Conservation (phyloP, 2,888 invertebrate genomes). For the Halictus quadricinctus region DNA sequence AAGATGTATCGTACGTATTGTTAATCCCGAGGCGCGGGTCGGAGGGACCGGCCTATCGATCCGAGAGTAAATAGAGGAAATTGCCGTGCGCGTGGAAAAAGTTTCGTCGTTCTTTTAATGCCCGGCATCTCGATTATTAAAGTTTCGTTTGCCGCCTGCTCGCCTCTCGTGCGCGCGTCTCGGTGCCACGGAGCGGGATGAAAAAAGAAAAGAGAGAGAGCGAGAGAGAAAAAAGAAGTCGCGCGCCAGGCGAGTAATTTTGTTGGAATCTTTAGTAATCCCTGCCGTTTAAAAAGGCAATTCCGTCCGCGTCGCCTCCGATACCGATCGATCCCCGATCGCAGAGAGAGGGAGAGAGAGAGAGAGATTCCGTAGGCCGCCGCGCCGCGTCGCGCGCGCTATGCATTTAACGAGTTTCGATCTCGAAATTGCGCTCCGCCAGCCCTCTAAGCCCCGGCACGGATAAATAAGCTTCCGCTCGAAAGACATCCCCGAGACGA, state of each 20-base stretch:
- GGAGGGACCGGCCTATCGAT: neutral
- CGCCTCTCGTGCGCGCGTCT: neutral
- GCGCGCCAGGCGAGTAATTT: slow-evolving; percentile 19
- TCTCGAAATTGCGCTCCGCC: slow-evolving; percentile 19
- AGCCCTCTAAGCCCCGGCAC: slow-evolving; percentile 22
- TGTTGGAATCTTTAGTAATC: slow-evolving; percentile 20
- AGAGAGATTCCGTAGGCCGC: neutral
- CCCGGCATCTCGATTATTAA: slow-evolving; percentile 22
- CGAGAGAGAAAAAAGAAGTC: neutral
- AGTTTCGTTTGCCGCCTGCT: slow-evolving; percentile 9
- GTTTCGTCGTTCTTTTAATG: slow-evolving; percentile 9
- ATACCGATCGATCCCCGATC: slow-evolving; percentile 22
- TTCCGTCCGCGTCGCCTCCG: neutral
- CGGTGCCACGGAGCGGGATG: neutral
- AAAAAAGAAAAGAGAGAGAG: neutral
- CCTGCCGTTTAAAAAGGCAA: slow-evolving; percentile 13
- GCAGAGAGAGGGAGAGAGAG: neutral
- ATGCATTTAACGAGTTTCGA: slow-evolving; percentile 35
- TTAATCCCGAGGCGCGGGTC: neutral
- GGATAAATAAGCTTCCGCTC: slow-evolving; percentile 39
- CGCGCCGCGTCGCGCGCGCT: neutral
- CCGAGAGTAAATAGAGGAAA: slow-evolving; percentile 28
- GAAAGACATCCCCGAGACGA: slow-evolving; percentile 14
- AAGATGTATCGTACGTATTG: neutral
- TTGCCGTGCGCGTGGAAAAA: slow-evolving; percentile 6